Evolutionary conservation across 2,888 invertebrate species (phyloP).

Genomic region (Syrphus vitripennis): DNA sequence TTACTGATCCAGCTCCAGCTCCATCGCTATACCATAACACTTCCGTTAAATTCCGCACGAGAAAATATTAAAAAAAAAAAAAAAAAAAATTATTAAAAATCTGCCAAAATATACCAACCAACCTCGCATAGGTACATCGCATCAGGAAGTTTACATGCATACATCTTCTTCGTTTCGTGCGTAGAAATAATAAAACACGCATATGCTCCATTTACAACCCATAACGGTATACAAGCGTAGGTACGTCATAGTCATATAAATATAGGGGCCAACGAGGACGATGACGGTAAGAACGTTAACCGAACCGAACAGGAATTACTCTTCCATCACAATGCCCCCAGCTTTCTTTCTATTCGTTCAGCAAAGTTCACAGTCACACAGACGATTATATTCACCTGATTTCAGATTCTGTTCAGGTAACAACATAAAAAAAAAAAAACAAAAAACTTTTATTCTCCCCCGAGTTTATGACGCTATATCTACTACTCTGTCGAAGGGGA

Average conservation of each 20-base stretch:
- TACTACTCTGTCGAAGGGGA: background rate
- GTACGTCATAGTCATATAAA: background rate
- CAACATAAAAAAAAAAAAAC: background rate
- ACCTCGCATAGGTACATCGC: constrained; percentile 21
- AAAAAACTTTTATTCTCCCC: constrained; percentile 26
- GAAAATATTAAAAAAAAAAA: constrained; percentile 9
- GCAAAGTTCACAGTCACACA: constrained; percentile 56
- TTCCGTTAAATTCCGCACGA: constrained; percentile 37
- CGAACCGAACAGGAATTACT: constrained; percentile 33
- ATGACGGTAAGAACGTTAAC: background rate
- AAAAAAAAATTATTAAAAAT: too few species aligned
- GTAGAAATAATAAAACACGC: constrained; percentile 67
- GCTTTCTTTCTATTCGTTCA: background rate
- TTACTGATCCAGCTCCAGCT: constrained; percentile 31
- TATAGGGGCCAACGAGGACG: background rate
- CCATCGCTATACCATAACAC: constrained; percentile 35
- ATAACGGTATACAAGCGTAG: background rate
- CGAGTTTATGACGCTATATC: constrained; percentile 3
- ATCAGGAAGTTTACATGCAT: background rate
- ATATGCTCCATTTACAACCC: constrained; percentile 51
- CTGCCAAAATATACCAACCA: constrained; percentile 38
- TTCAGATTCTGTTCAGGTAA: constrained; percentile 67
- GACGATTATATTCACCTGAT: constrained; percentile 69
- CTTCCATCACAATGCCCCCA: constrained; percentile 22
- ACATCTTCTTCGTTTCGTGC: constrained; percentile 18